Base-by-base conservation (phyloP, 2,888 invertebrate genomes). In the Lasioglossum leucozonium region DNA sequence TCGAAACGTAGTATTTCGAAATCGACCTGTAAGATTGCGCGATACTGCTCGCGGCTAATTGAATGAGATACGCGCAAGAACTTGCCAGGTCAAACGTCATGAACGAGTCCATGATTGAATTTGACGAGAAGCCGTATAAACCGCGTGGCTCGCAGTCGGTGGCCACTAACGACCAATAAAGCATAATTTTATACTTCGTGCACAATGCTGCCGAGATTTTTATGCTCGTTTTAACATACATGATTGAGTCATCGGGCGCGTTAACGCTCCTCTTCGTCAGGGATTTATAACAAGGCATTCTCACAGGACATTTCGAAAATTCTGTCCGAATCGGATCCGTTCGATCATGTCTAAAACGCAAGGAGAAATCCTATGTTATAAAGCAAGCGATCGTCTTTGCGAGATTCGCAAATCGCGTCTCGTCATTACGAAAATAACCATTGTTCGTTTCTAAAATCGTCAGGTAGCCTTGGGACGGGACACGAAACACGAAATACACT, bases 81-180 rank as follows among this genome's bases (percentile, higher is more conserved):
- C 26, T 4, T 51, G 26, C 47, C 62, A 55, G 78, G 55, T 73
- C 34, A 58, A 18, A 62, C 62, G 79, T 26, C 34, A 40, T 67
- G 40, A 44, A 72, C 75, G 44, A 30, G 69, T 58, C 42, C 37
- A 86, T 89, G 84, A 89, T 87, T 72, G 77, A 86, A 75, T 82
- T 82, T 81, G 83, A 88, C 47, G 81, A 75, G 75, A 69, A 74
- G 79, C 72, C 47, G 58, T 72, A 62, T 81, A 84, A 80, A 76
- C 76, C 51, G 42, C 47, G n/a, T n/a, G 22, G 81, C 40, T 40
- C 79, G 18, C 42, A 51, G 82, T 80, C 81, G 72, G 79, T 72
- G 77, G 72, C 71, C 73, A 22, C 79, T 81, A 84, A 88, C 85
- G 87, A 79, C 80, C 82, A 74, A 83, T 87, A 84, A 84, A 88